A percentile compares a stretch with the other conserved stretches of the same genome.
Evolutionary conservation across 2,113 vertebrate genomes (phyloP).

Genomic region (Epinephelus cyanopodus): DNA sequence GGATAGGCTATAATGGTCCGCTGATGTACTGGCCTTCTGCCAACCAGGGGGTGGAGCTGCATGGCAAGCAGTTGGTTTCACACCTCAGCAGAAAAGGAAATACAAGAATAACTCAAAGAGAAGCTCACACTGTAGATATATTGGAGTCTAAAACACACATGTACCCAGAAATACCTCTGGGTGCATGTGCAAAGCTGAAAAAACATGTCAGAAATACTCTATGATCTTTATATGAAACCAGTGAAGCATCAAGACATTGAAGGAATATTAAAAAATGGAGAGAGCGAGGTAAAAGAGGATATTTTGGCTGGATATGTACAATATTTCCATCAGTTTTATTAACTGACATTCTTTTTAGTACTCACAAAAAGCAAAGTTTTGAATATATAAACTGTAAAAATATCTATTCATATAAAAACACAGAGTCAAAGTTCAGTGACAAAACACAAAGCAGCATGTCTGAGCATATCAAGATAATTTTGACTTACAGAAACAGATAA

Average conservation of each 20-base stretch:
- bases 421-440: constrained; percentile 1
- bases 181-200: constrained; percentile 30
- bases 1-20: constrained; percentile 48
- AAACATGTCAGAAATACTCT: constrained; percentile 31
- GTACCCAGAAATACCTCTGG: constrained; percentile 9
- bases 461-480: neutral
- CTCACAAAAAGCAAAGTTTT: constrained; percentile 32
- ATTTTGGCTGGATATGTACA: constrained; percentile 3
- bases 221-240: constrained; percentile 21
- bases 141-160: constrained; percentile 31
- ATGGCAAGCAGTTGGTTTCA: constrained; percentile 59
- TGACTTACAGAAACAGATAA: constrained; percentile 19
- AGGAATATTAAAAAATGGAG: constrained; percentile 2
- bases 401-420: constrained; percentile 44
- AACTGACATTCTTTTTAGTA: constrained; percentile 11
- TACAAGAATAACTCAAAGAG: constrained; percentile 55
- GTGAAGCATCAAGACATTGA: constrained; percentile 13
- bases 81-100: constrained; percentile 63
- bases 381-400: constrained; percentile 49
- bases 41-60: constrained; percentile 71
- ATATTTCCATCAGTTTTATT: constrained; percentile 43
- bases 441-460: neutral
- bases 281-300: neutral
- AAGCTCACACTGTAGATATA: constrained; percentile 38
- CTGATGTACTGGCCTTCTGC: constrained; percentile 62